Evolutionary conservation across 2,797 vertebrate genomes (phyloP), one percentile per base, ranked within the genome.

Genomic region (Phylloscopus collybita): DNA sequence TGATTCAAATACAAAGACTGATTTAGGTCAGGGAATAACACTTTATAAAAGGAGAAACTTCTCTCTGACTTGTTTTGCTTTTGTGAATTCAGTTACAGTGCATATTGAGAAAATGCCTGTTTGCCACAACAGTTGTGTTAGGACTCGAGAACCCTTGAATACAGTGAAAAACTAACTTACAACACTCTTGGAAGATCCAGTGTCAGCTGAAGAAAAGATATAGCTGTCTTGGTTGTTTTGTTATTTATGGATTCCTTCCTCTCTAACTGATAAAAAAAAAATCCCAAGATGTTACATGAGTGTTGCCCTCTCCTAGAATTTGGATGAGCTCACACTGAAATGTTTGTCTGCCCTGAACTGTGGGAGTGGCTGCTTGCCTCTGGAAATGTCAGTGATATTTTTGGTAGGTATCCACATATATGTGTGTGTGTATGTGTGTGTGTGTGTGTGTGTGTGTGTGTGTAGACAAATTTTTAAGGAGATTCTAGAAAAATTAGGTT

Each of bases 1-100:
- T 96, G 93, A 97, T 97, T 98, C 96, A 97, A 97, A 98, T 92
- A 96, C 95, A 97, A 97, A 97, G 93, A 97, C 96, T 97, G 94
- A 97, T 98, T 98, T 97, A 97, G 97, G 96, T 97, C 93, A 97
- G 94, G 80, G 91, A 97, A 97, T 94, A 85, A 66, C 72, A 93
- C 86, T 97, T 90, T 71, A 71, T 94, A 85, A 96, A 92, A 97
- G 93, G 76, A 96, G 78, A 81, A 88, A 95, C 88, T 97, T 97
- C 86, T 92, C 86, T 86, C 51, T 96, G 94, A 96, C 94, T 98
- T 96, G 65, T 95, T 96, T 92, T 92, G 45, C 81, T 95, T 96
- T 97, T 94, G 72, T 93, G 76, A 95, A 88, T 80, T 85, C 49
- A 69, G 71, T 95, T 92, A 82, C 81, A 89, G 73, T 80, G 67